phyloP scores from a whole-genome alignment of 30 jellyfish, hydroid and myxozoan species.

The Hydra vulgaris region DNA sequence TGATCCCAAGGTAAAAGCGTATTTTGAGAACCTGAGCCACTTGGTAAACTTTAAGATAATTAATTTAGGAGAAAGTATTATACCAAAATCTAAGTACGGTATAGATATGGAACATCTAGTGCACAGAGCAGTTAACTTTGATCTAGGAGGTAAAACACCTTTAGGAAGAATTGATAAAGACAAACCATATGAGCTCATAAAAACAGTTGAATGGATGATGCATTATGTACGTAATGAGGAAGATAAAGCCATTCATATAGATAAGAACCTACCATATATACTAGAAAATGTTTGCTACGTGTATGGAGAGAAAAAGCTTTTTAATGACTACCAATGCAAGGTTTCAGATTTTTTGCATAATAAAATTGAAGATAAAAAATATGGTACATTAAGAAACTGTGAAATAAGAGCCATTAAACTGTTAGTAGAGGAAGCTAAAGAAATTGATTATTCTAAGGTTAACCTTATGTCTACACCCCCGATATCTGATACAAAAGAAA shows the following conservation, averaged over 20 bases:
- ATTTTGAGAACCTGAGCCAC: background rate
- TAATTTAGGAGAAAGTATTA: background rate
- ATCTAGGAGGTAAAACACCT: background rate
- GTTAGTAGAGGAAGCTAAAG: background rate
- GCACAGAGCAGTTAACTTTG: background rate
- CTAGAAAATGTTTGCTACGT: background rate
- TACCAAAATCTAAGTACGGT: background rate
- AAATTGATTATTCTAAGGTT: background rate
- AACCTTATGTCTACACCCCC: too few relatives aligned
- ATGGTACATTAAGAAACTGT: too few relatives aligned
- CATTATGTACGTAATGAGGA: background rate
- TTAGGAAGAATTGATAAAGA: background rate
- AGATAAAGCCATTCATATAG: background rate
- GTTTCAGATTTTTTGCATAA: background rate
- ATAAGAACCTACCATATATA: background rate
- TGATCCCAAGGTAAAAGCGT: background rate
- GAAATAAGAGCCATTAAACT: background rate
- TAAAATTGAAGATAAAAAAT: too few relatives aligned
- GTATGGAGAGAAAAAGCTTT: background rate
- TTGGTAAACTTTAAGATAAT: background rate
- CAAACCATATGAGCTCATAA: background rate
- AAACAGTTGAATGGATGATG: background rate
- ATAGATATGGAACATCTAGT: background rate
- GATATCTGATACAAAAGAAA: background rate
- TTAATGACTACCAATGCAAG: too few relatives aligned